Evolutionary conservation across 2,888 invertebrate species (phyloP), one percentile per base, ranked within the genome.

Genomic region (Teleogryllus oceanicus): DNA sequence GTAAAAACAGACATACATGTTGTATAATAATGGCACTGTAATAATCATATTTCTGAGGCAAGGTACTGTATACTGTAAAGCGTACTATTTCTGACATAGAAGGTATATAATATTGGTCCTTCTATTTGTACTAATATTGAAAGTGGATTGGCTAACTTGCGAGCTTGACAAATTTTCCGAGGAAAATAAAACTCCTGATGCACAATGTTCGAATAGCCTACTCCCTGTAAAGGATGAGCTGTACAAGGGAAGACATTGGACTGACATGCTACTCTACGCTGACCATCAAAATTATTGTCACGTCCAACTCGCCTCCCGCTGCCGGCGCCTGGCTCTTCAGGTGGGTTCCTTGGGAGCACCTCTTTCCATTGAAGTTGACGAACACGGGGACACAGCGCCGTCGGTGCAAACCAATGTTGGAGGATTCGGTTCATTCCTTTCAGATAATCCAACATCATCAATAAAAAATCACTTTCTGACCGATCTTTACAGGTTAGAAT

Each of bases 91-190:
- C 13, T 62, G n/a, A 62, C 11, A 62, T 62, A 62, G 62, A 62
- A 62, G 62, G 62, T 62, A n/a, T 62, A 62, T 62, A 62, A 62
- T 62, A 62, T 62, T 62, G 62, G 62, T 62, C 62, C 62, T 62
- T 62, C 62, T 62, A 62, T 62, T 62, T 62, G 62, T 62, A 62
- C 62, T 62, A 62, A 62, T 62, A 62, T 12, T 62, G 62, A 18
- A 62, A 18, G 13, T n/a, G 62, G 62, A n/a, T 62, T 62, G 13
- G 62, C 62, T 62, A 12, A 62, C 62, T 62, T 62, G 62, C 62
- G 62, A 62, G 37, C n/a, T 62, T 62, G 62, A 16, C 12, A 62
- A n/a, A 62, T 13, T 13, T 13, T 62, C 62, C 13, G 62, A 62
- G n/a, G 62, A 62, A 62, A 62, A 18, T 12, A 62, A 62, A 13